Evolutionary conservation across 2,797 vertebrate species (phyloP).

Genomic region (Salarias fasciatus): DNA sequence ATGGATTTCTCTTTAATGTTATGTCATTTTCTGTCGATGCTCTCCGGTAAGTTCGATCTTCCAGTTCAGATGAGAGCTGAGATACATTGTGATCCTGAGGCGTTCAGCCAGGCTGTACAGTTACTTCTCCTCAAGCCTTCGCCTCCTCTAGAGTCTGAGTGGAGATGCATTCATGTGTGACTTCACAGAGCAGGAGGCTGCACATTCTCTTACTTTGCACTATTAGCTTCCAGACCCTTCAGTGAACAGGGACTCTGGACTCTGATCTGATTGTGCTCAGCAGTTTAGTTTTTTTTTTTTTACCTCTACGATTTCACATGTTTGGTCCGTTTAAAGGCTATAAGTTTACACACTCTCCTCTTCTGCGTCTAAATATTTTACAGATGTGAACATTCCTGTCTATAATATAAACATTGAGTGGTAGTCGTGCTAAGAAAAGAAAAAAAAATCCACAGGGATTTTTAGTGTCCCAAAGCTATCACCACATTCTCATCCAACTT

Average conservation of each 20-base stretch:
- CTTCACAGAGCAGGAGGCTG: conserved; percentile 41
- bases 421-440: too few species aligned
- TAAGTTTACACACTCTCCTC: neutral
- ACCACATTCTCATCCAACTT: conserved; percentile 18
- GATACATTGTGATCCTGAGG: too few species aligned
- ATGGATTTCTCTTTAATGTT: too few species aligned
- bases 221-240: conserved; percentile 21
- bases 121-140: conserved; percentile 4
- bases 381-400: neutral
- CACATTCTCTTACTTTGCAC: conserved; percentile 11
- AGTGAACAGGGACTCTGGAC: conserved; percentile 58
- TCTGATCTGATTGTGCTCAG: conserved; percentile 28
- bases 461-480: conserved; percentile 5
- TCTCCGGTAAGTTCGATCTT: too few species aligned
- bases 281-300: conserved; percentile 22
- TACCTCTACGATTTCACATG: neutral
- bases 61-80: too few species aligned
- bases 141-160: conserved; percentile 10
- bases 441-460: neutral
- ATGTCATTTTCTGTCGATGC: too few species aligned
- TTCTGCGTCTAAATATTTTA: conserved; percentile 12
- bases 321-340: neutral
- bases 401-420: neutral
- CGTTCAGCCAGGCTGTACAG: too few species aligned
- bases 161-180: conserved; percentile 48